Evolutionary conservation across 2,113 vertebrate genomes (phyloP), one percentile per base, ranked within the genome.

Genomic region (Chaetodon trifascialis): DNA sequence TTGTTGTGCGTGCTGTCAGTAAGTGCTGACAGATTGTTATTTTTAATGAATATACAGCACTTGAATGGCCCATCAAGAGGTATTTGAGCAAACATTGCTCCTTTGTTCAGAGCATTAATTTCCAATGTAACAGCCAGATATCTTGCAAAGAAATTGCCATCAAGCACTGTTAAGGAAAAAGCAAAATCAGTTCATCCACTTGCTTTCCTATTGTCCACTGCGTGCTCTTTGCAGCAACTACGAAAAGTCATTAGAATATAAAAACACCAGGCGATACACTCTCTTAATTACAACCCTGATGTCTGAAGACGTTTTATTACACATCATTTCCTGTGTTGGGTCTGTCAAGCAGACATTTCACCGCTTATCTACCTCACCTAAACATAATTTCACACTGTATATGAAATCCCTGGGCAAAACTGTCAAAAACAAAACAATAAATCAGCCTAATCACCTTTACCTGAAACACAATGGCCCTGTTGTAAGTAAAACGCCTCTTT

Each of bases 41-140:
- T 95, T 95, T 95, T 95, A 95, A 95, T 95, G 94, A 95, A 94
- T 94, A 93, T 94, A 94, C 90, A 88, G 92, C 90, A 93, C 92
- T 93, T 95, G 93, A 95, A 95, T 93, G 86, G 88, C 89, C 93
- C 92, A 95, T 95, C 94, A 95, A 94, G 94, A 93, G 92, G 89
- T 94, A 90, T 95, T 95, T 91, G 90, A 94, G 92, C 25, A 79
- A 94, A 91, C 90, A 93, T 88, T 86, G 91, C 88, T 85, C 86
- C 93, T 92, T 94, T 94, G 93, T 93, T 93, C 90, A 80, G 84
- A 89, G 89, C 84, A 93, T 94, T 93, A 92, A 90, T 92, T 93
- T 91, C 90, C 91, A 84, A 86, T 92, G 91, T 88, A 88, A 91
- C 88, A 89, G 86, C 75, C 88, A 86, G 88, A 91, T 83, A 89